Base-by-base conservation (phyloP, 92 coral and sea anemone species). In the Phenganax marumi region DNA sequence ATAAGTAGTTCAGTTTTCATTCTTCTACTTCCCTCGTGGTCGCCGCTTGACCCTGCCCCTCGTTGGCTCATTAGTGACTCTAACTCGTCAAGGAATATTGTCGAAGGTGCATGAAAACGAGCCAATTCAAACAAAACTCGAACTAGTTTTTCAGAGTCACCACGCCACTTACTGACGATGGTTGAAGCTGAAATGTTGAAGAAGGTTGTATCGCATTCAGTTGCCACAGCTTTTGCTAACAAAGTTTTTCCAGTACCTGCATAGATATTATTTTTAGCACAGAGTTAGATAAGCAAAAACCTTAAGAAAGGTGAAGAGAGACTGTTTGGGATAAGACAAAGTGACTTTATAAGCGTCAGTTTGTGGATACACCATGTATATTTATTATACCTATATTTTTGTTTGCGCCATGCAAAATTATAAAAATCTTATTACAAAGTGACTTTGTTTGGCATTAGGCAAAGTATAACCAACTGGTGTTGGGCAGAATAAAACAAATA, bases 91-190 rank as follows among this genome's bases (percentile, higher is more conserved):
- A 95, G 87, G 75, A 95, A 95, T n/a, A 95, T 95, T 2, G 98
- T 95, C 22, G 98, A 95, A 0, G 98, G 98, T 52, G 98, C 98
- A 63, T 95, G 98, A 68, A 95, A 95, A 60, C 98, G 93, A 78
- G 98, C 98, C 11, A 95, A 85, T 77, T 95, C 98, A 81, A 95
- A 95, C 86, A 95, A 83, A 10, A 95, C 98, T 84, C 98, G 84
- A 53, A 94, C 98, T 49, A 95, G 91, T 83, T 95, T 95, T 83
- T 95, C 98, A 10, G 98, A 95, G 75, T 95, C 98, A 10, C 98
- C 98, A 48, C 98, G 85, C 98, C 98, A 95, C 84, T 95, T 95
- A 73, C 98, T 95, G 76, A 95, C 98, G 33, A 95, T 95, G 12
- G 98, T 92, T 50, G 98, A 95, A 8, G 98, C 98, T 0, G 98